Base-by-base conservation (phyloP, 2,888 invertebrate genomes). In the Euplagia quadripunctaria region DNA sequence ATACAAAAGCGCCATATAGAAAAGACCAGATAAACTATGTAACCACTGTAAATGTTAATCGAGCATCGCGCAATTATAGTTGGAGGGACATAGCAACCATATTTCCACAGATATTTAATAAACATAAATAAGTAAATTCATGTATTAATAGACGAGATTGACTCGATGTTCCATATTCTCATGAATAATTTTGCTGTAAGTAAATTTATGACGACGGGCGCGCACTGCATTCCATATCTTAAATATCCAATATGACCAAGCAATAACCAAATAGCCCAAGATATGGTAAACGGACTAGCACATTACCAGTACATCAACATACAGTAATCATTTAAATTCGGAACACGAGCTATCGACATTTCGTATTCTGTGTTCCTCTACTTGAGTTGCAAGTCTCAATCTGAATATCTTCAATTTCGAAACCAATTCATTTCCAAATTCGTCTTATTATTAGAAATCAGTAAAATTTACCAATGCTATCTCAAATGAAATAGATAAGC, bases 341-440 rank as follows among this genome's bases (percentile, higher is more conserved):
- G 58, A 58, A 58, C 58, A 58, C 58, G 58, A 58, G 5, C 20
- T 20, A 58, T 20, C 20, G 12, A 58, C 58, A 58, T 58, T 58
- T 20, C 58, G 58, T 58, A 58, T 58, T 58, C 58, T 20, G 58
- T 20, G 58, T 20, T 20, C 58, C 58, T 58, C 58, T 20, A 58
- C 58, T 58, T 58, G 20, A 58, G 20, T 12, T 58, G 58, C 58
- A 58, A 58, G 58, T 12, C 20, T 20, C 20, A 58, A 58, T 58
- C 58, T 58, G 20, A 20, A 58, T 58, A 58, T 58, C 20, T 58
- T 58, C 58, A 58, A 58, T 58, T 58, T 58, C 58, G 11, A 58
- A 58, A 58, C 20, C 58, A 58, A 58, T 58, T 58, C 7, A 20
- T 11, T 20, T 58, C 58, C 58, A 58, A 58, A 58, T 58, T 58